phyloP scores from a whole-genome alignment of 2,888 invertebrate genomes.

The Campoplex nolae region DNA sequence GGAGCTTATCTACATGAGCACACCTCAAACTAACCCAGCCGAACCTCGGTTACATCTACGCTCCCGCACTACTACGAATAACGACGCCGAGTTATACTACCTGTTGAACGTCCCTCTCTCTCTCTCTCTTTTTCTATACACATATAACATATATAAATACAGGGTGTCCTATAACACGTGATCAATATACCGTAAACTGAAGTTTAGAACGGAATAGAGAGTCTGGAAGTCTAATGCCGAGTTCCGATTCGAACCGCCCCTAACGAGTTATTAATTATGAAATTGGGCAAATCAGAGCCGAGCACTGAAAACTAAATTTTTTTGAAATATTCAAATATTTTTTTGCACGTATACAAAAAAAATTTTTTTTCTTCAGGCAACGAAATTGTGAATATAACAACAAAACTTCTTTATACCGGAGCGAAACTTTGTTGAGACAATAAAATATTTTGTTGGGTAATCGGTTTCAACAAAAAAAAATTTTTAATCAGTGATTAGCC shows the following conservation, averaged over 20 bases:
- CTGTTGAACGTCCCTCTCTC: slow-evolving; percentile 40
- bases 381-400: no score
- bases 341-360: no score
- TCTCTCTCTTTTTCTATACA: background rate
- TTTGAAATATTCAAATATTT: no score
- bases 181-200: background rate
- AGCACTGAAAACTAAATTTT: background rate
- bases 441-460: no score
- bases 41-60: slow-evolving; percentile 74
- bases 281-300: background rate
- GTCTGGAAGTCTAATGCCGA: background rate
- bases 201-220: background rate
- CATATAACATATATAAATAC: slow-evolving; percentile 2
- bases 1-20: slow-evolving; percentile 85
- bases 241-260: background rate
- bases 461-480: no score
- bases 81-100: slow-evolving; percentile 41
- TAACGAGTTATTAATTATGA: background rate
- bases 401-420: no score
- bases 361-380: no score
- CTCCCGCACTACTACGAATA: slow-evolving; percentile 19
- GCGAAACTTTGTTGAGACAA: no score
- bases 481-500: no score
- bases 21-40: slow-evolving; percentile 83
- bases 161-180: background rate